These are phyloP conservation scores for Anoplius nigerrimus DNA, from an alignment of 2,888 invertebrate genomes.

Conservation along the genomic window DNA sequence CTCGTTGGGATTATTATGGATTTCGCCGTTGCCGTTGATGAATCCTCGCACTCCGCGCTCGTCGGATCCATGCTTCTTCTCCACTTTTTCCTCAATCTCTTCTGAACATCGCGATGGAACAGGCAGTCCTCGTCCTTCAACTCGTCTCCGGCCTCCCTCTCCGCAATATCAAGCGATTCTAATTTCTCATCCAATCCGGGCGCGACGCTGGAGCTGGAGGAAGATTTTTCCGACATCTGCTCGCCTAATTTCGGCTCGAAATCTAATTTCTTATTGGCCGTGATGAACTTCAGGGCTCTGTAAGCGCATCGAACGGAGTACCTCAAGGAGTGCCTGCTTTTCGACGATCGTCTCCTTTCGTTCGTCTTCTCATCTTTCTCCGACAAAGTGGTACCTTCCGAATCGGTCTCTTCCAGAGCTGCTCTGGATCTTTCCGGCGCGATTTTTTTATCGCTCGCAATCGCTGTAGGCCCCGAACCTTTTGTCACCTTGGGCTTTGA, in stretches of 20 bases:
- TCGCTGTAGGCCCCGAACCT: too few species aligned
- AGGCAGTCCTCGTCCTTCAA: constrained; percentile 22
- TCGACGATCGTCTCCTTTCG: background rate
- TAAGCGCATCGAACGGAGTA: constrained; percentile 42
- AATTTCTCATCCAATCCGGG: too few species aligned
- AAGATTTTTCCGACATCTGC: constrained; percentile 3
- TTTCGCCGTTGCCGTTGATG: constrained; percentile 13
- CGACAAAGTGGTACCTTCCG: background rate
- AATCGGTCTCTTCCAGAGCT: background rate
- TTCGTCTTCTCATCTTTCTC: background rate
- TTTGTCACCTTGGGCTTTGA: too few species aligned
- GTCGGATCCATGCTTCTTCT: constrained; percentile 20
- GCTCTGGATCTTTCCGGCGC: background rate
- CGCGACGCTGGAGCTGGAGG: background rate
- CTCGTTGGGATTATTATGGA: constrained; percentile 45
- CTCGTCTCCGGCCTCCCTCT: constrained; percentile 8
- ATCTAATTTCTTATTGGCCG: constrained; percentile 39
- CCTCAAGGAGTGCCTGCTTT: constrained; percentile 26
- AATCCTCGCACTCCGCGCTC: constrained; percentile 14
- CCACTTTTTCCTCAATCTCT: constrained; percentile 43
- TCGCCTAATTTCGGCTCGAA: constrained; percentile 22
- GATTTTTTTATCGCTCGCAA: background rate
- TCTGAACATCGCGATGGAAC: constrained; percentile 26
- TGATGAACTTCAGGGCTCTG: constrained; percentile 51
- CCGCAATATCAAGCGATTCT: background rate